A percentile compares a stretch with the other conserved stretches of the same genome.
Conservation (phyloP, 2,797 vertebrate species). For the Chaetophractus vellerosus region DNA sequence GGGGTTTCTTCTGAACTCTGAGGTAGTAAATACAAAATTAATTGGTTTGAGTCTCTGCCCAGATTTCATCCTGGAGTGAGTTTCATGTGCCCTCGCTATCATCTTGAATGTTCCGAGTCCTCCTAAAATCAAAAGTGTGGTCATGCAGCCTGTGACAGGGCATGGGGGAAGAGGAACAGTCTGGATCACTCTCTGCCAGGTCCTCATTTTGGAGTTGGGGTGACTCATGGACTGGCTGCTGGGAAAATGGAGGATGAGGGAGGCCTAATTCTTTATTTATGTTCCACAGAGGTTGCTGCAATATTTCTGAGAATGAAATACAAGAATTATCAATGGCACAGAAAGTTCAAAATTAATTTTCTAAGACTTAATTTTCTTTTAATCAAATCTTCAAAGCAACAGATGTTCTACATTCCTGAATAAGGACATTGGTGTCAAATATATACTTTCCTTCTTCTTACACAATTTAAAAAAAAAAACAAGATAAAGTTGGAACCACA, state of each 20-base stretch:
- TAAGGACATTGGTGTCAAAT: neutral
- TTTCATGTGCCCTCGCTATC: constrained; percentile 92
- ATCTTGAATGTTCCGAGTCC: constrained; percentile 93
- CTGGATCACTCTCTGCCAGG: constrained; percentile 40
- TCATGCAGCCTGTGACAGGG: constrained; percentile 86
- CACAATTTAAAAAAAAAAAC: constrained; percentile 27
- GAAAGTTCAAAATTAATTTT: constrained; percentile 52
- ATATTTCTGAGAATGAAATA: constrained; percentile 90
- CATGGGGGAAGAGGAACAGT: constrained; percentile 80
- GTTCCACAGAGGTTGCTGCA: constrained; percentile 92
- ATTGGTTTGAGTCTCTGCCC: constrained; percentile 78
- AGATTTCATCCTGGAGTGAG: constrained; percentile 38
- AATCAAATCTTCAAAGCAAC: constrained; percentile 56
- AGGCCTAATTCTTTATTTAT: constrained; percentile 88
- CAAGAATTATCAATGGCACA: constrained; percentile 22
- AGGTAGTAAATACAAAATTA: constrained; percentile 94
- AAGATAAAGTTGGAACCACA: neutral
- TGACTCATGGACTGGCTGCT: constrained; percentile 89
- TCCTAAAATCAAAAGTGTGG: constrained; percentile 91
- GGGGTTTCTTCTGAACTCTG: constrained; percentile 91
- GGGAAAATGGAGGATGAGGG: constrained; percentile 86
- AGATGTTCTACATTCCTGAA: neutral
- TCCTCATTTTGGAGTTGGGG: constrained; percentile 77
- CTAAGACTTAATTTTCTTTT: constrained; percentile 56
- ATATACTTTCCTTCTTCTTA: neutral